Conservation (phyloP, 2,113 vertebrate genomes). For the Ailurus styani region DNA sequence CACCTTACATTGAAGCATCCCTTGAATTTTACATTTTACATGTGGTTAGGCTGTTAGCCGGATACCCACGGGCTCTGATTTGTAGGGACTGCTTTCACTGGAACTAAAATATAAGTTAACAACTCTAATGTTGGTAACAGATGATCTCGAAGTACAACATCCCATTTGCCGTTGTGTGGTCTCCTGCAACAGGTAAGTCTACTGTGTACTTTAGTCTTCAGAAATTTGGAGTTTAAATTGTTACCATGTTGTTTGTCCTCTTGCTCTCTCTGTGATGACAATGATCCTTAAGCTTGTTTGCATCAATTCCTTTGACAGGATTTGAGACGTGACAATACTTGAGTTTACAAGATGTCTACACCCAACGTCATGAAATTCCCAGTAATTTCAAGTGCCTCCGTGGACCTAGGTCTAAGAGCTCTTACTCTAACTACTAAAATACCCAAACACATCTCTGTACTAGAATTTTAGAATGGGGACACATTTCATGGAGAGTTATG, state of each 20-base stretch:
- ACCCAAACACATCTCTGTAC: neutral
- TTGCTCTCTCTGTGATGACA: neutral
- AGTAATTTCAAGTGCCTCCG: neutral
- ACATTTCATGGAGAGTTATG: neutral
- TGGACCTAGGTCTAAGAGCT: neutral
- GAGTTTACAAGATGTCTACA: neutral
- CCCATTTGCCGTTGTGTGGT: neutral
- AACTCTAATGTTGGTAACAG: neutral
- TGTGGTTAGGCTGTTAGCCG: neutral
- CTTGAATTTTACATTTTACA: neutral
- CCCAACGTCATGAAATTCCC: neutral
- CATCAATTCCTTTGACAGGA: neutral
- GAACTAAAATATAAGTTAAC: neutral
- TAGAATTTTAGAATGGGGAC: neutral
- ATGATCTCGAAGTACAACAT: neutral
- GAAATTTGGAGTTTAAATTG: neutral
- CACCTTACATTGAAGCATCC: constrained; percentile 2
- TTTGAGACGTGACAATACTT: neutral
- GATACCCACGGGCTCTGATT: neutral
- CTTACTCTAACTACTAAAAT: neutral
- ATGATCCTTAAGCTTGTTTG: neutral
- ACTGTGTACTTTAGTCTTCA: neutral
- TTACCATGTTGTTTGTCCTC: neutral
- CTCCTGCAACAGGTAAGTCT: neutral
- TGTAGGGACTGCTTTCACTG: neutral